Base-by-base conservation (phyloP, 2,113 vertebrate genomes). In the Notothenia rossii region DNA sequence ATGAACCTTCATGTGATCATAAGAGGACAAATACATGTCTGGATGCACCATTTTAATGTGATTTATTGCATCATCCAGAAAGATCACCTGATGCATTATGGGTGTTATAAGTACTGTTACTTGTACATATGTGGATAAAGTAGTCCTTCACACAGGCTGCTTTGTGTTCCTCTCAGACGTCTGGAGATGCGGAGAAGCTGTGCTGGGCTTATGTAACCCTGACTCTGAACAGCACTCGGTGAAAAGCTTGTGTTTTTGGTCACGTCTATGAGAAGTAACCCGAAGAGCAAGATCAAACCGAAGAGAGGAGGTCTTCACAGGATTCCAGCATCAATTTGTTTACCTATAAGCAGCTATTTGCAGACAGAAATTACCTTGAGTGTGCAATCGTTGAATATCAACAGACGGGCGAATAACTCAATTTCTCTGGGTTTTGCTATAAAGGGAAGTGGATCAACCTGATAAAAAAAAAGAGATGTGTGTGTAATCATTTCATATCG, bases 351-450 rank as follows among this genome's bases (percentile, higher is more conserved):
- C n/a, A 50, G 50, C 20, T 50, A 25, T 69, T 66, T 72, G 15
- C 70, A 55, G 69, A 63, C 62, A 76, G 3, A 70, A 60, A 46
- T 48, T 2, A 76, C 69, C 59, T 75, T 60, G 55, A 72, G 50
- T 29, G 15, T 33, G 36, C 40, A 43, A 68, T 74, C 29, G 54
- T 22, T 29, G 25, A 12, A n/a, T 46, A 36, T 10, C 50, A 49
- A 22, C 70, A 51, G 25, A 22, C 5, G 3, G 10, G 54, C n/a
- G 14, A 36, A 13, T 17, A 7, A 62, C 48, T 72, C 36, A 49
- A 53, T n/a, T 51, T 77, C 13, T 74, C 54, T 18, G 10, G 11
- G n/a, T 58, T 72, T 62, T 9, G 9, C 7, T 20, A 10, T 53
- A 60, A 51, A 76, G 25, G 20, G 17, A 58, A 51, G 10, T 64